Percentiles rank a stretch among this genome's conserved stretches.
Conservation (phyloP, 1,140 invertebrate species). For the Doryteuthis pealeii region DNA sequence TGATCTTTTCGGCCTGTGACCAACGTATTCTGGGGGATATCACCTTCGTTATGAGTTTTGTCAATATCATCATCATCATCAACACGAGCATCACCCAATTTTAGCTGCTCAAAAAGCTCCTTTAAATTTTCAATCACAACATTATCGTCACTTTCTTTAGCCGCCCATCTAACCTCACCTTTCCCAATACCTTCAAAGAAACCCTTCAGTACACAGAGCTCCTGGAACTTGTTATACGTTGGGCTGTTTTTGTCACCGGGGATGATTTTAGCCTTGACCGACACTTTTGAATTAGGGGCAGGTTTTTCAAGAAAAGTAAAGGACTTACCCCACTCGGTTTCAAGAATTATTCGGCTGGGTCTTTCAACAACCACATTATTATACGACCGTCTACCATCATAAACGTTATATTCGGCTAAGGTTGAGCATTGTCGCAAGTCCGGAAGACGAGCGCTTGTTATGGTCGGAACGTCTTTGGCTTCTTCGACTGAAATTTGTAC, state of each 20-base stretch:
- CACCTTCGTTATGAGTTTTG: slow-evolving; percentile 16
- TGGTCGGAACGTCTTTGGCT: neutral
- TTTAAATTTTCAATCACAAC: slow-evolving; percentile 26
- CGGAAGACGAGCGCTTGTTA: neutral
- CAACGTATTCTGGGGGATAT: neutral
- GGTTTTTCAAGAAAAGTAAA: slow-evolving; percentile 30
- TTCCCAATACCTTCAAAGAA: slow-evolving; percentile 24
- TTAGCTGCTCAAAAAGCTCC: slow-evolving; percentile 25
- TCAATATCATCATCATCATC: slow-evolving; percentile 12
- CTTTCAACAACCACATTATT: neutral
- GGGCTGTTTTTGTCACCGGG: neutral
- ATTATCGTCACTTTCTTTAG: slow-evolving; percentile 20
- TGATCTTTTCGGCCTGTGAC: slow-evolving; percentile 36
- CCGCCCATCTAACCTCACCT: slow-evolving; percentile 35
- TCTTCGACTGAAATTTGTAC: neutral
- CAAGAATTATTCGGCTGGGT: slow-evolving; percentile 17
- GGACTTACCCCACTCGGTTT: slow-evolving; percentile 34
- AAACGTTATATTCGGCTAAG: slow-evolving; percentile 6
- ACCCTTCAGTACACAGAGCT: neutral
- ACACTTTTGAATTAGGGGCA: slow-evolving; percentile 29
- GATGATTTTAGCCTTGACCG: slow-evolving; percentile 29
- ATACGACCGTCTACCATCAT: neutral
- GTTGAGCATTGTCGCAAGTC: neutral
- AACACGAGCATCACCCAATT: slow-evolving; percentile 14
- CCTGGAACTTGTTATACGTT: neutral